A percentile compares a stretch with the other conserved stretches of the same genome.
These are phyloP conservation scores for Sthenelais limicola DNA, from an alignment of 2,888 invertebrate genomes.

Conservation along the genomic window DNA sequence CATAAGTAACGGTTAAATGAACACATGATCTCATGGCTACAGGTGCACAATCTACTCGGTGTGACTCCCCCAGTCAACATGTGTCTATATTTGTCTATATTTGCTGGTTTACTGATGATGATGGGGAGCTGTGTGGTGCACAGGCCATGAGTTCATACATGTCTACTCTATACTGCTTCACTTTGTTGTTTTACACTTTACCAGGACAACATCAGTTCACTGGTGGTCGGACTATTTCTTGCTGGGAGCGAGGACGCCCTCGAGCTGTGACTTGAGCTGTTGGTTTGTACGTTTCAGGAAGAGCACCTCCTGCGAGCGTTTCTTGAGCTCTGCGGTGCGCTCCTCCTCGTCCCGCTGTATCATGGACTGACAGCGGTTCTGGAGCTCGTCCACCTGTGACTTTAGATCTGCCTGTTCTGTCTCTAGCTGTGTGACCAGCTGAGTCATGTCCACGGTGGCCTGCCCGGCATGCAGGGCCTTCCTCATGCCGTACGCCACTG, in stretches of 20 bases:
- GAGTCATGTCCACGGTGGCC: constrained; percentile 78
- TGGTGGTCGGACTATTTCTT: constrained; percentile 75
- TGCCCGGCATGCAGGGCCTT: constrained; percentile 96
- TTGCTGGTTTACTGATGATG: too few relatives aligned
- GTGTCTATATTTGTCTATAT: too few relatives aligned
- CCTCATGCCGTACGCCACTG: constrained; percentile 97
- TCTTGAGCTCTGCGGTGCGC: constrained; percentile 90
- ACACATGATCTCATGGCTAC: too few relatives aligned
- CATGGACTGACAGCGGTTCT: constrained; percentile 72
- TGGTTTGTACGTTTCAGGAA: constrained; percentile 95
- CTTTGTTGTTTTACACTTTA: too few relatives aligned
- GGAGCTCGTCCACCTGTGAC: constrained; percentile 77
- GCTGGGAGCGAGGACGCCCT: constrained; percentile 95
- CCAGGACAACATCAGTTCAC: too few relatives aligned
- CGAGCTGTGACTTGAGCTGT: constrained; percentile 93
- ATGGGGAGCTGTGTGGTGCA: too few relatives aligned
- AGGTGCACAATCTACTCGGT: too few relatives aligned
- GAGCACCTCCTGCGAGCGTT: constrained; percentile 91
- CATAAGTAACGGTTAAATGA: too few relatives aligned
- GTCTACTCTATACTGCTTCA: too few relatives aligned
- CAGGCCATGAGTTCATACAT: too few relatives aligned
- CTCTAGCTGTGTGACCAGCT: constrained; percentile 76
- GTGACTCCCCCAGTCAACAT: too few relatives aligned
- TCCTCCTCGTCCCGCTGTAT: constrained; percentile 78
- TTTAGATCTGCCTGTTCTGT: constrained; percentile 84